A percentile compares a stretch with the other conserved stretches of the same genome.
These are phyloP conservation scores for Epicampocera succincta DNA, from an alignment of 2,888 invertebrate species.

Conservation along the genomic window DNA sequence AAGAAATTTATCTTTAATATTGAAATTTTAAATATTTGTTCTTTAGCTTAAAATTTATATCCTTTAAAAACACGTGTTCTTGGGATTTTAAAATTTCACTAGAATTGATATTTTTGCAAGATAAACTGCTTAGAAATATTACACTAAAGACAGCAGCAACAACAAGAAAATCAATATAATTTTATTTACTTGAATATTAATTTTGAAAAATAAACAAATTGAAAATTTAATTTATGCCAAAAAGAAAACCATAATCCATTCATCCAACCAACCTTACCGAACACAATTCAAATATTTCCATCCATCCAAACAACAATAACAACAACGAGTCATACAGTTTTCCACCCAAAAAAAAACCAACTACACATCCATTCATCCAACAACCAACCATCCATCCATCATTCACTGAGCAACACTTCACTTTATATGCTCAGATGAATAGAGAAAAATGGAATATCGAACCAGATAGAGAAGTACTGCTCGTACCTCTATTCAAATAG, in stretches of 20 bases:
- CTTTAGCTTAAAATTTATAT: too few relatives aligned
- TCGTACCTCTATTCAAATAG: background rate
- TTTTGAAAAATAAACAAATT: constrained; percentile 61
- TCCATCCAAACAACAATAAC: constrained; percentile 20
- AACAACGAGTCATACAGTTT: too few relatives aligned
- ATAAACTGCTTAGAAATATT: constrained; percentile 6
- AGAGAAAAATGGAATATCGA: constrained; percentile 35
- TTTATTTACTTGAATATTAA: constrained; percentile 50
- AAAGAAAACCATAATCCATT: constrained; percentile 72
- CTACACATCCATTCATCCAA: constrained; percentile 17
- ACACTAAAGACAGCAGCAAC: constrained; percentile 6
- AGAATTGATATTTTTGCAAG: background rate
- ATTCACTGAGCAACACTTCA: constrained; percentile 56
- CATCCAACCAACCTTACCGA: constrained; percentile 57
- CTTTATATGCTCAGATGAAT: constrained; percentile 39
- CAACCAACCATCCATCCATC: constrained; percentile 50
- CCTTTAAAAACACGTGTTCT: background rate
- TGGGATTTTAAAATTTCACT: background rate
- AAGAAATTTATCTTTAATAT: too few relatives aligned
- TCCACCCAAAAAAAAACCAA: background rate
- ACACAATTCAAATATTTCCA: constrained; percentile 37
- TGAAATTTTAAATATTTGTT: too few relatives aligned
- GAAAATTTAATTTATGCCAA: constrained; percentile 71
- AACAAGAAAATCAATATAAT: constrained; percentile 28
- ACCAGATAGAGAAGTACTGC: constrained; percentile 34